Evolutionary conservation across 1,140 invertebrate genomes (phyloP).

Genomic region (Cotesia chilonis): DNA sequence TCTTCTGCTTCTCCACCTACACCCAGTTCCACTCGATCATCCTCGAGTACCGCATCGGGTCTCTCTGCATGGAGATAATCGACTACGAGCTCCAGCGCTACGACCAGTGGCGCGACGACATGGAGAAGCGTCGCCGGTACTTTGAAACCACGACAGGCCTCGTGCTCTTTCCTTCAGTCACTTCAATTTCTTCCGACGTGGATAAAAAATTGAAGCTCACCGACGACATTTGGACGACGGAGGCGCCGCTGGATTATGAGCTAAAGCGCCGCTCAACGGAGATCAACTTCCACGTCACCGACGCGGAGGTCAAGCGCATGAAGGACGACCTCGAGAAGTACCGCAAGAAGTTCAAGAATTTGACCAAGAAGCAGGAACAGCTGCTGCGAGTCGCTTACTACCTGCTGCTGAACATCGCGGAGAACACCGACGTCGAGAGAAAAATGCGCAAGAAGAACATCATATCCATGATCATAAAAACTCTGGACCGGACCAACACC

Average conservation of each 20-base stretch:
- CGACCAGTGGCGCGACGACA: slow-evolving; percentile 92
- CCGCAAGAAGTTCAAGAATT: slow-evolving; percentile 78
- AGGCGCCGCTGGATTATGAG: slow-evolving; percentile 59
- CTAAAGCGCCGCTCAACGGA: slow-evolving; percentile 54
- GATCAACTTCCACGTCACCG: slow-evolving; percentile 45
- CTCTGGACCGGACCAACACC: slow-evolving; percentile 83
- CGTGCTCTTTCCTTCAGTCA: slow-evolving; percentile 50
- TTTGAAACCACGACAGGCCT: slow-evolving; percentile 62
- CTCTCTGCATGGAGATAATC: slow-evolving; percentile 94
- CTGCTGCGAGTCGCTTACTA: slow-evolving; percentile 88
- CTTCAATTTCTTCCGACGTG: slow-evolving; percentile 35
- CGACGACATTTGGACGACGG: slow-evolving; percentile 60
- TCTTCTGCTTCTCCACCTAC: slow-evolving; percentile 98
- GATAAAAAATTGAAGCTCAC: slow-evolving; percentile 59
- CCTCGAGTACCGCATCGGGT: slow-evolving; percentile 91
- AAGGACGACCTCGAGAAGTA: slow-evolving; percentile 85
- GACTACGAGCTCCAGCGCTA: slow-evolving; percentile 93
- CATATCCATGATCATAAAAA: slow-evolving; percentile 86
- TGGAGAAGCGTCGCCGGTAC: slow-evolving; percentile 71
- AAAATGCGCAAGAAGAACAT: slow-evolving; percentile 97
- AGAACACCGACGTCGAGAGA: slow-evolving; percentile 92
- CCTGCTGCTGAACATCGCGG: slow-evolving; percentile 92
- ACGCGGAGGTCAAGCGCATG: slow-evolving; percentile 69
- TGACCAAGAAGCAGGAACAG: slow-evolving; percentile 93
- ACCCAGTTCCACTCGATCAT: slow-evolving; percentile 94